Evolutionary conservation across 2,888 invertebrate species (phyloP), one percentile per base, ranked within the genome.

Genomic region (Melinaea marsaeus): DNA sequence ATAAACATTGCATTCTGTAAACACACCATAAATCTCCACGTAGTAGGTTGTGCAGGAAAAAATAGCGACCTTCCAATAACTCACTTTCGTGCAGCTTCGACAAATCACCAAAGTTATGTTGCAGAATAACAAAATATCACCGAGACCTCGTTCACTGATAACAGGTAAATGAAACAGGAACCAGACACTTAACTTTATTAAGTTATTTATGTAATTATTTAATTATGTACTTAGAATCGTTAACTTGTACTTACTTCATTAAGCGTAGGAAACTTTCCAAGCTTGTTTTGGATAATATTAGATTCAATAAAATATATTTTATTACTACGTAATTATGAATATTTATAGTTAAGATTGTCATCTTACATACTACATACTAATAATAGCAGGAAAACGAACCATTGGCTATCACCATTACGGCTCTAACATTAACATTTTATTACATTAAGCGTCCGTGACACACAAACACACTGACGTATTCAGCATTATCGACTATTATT

Each of bases 1-100:
- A 69, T 66, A 67, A 78, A 74, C 72, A 75, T 77, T 80, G 78
- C 79, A 80, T 69, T 70, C 75, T 74, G 77, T 73, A 79, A 82
- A 81, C 78, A 82, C 60, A 68, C 60, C 71, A 81, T 80, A 81
- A 79, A 81, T 79, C 77, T 70, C 67, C 46, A 22, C 61, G 64
- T 64, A 65, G 67, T 55, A 71, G 62, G 61, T 65, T 70, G 64
- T 66, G 69, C 61, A 68, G 66, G 70, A 71, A 67, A 70, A 72
- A 69, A 69, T 63, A 57, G 57, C 66, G 60, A 65, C 47, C 62
- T 69, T 68, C 63, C 64, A 64, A 69, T 74, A 75, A 73, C 71
- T 72, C 72, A 72, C 71, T 64, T 65, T 69, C 70, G 65, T 72
- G 67, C 72, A 72, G 67, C 71, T 63, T 67, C 67, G 63, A 71